These are phyloP conservation scores for Xerus inauris DNA, from an alignment of 2,113 vertebrate species.

Conservation along the genomic window DNA sequence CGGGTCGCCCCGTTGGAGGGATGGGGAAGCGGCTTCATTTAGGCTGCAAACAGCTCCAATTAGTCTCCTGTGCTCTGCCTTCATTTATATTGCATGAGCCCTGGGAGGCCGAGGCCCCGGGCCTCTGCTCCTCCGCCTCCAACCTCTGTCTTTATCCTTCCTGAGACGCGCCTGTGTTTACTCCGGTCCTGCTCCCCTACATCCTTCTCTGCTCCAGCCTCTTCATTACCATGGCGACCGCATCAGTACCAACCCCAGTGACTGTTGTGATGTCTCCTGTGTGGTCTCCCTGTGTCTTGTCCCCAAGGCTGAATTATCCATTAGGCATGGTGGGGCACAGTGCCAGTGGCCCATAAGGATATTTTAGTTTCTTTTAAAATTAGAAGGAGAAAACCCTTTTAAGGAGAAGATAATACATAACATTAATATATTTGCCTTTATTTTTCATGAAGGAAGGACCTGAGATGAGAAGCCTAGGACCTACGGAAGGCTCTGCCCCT, in stretches of 20 bases:
- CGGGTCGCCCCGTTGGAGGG: background rate
- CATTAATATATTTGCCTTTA: background rate
- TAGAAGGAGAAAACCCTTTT: background rate
- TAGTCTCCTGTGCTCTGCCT: background rate
- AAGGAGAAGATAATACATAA: background rate
- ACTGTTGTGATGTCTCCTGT: conserved; percentile 53
- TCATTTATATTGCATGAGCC: conserved; percentile 30
- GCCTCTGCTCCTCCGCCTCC: background rate
- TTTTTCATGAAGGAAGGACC: background rate
- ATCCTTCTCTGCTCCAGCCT: background rate
- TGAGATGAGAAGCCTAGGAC: no score
- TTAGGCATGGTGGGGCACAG: background rate
- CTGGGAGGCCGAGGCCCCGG: background rate
- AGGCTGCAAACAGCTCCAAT: conserved; percentile 49
- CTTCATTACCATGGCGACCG: background rate
- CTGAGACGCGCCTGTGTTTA: background rate
- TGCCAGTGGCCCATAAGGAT: background rate
- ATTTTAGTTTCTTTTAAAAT: background rate
- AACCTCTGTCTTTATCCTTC: background rate
- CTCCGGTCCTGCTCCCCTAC: background rate
- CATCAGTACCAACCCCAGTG: background rate
- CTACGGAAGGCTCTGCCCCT: no score
- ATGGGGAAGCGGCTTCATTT: conserved; percentile 15
- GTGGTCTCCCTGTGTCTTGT: accelerated
- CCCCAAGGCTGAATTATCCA: background rate